Conservation (phyloP, 2,797 vertebrate species). For the Hylomyscus alleni region DNA sequence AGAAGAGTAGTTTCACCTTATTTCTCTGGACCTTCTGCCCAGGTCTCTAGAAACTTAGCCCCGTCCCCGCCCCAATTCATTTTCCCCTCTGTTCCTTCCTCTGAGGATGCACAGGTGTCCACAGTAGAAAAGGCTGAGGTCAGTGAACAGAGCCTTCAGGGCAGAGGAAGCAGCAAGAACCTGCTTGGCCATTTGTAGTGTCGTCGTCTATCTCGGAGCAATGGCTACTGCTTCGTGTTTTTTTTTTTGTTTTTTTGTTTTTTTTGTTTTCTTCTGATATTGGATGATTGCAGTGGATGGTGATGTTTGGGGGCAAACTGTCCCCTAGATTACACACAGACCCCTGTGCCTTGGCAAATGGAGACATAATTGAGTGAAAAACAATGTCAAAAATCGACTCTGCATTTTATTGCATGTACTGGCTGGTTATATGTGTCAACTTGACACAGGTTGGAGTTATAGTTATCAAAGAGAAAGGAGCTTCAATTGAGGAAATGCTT, state of each 20-base stretch:
- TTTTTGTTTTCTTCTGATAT: neutral
- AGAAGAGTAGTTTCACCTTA: neutral
- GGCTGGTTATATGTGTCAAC: too few relatives aligned
- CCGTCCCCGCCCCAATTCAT: rapidly evolving
- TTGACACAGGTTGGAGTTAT: too few relatives aligned
- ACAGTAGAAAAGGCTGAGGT: neutral
- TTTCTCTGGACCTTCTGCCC: slow-evolving; percentile 42
- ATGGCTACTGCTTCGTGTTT: neutral
- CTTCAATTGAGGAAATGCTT: too few relatives aligned
- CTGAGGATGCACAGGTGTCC: neutral
- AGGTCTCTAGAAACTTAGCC: neutral
- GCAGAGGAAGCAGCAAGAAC: neutral
- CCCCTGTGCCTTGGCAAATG: neutral
- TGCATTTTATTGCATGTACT: neutral
- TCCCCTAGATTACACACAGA: neutral
- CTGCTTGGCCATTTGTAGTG: rapidly evolving
- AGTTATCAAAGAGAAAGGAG: too few relatives aligned
- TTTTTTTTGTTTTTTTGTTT: neutral
- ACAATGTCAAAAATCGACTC: neutral
- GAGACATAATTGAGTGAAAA: neutral
- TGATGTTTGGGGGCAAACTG: neutral
- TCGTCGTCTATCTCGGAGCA: neutral
- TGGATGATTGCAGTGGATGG: neutral
- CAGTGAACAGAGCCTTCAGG: neutral
- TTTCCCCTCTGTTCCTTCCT: neutral